A percentile compares a stretch with the other conserved stretches of the same genome.
These are phyloP conservation scores for Drosophila suboccidentalis DNA, from an alignment of 2,888 invertebrate species.

Conservation along the genomic window DNA sequence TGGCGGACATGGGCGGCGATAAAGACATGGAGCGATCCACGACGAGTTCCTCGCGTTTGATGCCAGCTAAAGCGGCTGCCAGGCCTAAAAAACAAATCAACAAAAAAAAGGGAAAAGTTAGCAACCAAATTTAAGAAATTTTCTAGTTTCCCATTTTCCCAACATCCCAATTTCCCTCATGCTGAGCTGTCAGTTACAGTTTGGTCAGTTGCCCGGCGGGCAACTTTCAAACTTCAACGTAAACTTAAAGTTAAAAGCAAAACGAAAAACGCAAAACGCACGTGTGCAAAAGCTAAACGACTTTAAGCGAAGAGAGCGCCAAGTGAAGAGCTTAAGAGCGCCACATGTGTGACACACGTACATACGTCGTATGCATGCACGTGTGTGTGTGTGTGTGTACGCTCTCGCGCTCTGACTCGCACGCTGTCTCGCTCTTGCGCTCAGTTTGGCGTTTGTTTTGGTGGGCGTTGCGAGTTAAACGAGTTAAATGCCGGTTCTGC, in stretches of 20 bases:
- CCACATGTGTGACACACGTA: constrained; percentile 24
- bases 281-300: constrained; percentile 39
- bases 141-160: constrained; percentile 13
- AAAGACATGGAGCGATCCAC: constrained; percentile 83
- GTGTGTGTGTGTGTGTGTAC: constrained; percentile 27
- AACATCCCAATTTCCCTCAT: constrained; percentile 1
- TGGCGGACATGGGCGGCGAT: constrained; percentile 85
- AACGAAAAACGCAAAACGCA: constrained; percentile 17
- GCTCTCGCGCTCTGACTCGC: neutral
- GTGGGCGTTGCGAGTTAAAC: constrained; percentile 65
- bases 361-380: too few relatives aligned
- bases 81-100: constrained; percentile 71
- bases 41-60: constrained; percentile 83
- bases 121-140: constrained; percentile 3
- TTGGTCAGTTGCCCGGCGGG: constrained; percentile 45
- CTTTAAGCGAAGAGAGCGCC: constrained; percentile 24
- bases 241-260: constrained; percentile 33
- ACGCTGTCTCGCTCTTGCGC: constrained; percentile 15
- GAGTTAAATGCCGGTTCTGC: constrained; percentile 73
- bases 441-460: constrained; percentile 64
- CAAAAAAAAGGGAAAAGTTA: constrained; percentile 33
- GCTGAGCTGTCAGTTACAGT: constrained; percentile 50
- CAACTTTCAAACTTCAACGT: constrained; percentile 10
- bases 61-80: constrained; percentile 85
- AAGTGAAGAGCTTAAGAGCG: constrained; percentile 41